A percentile compares a stretch with the other conserved stretches of the same genome.
Conservation (phyloP, 2,888 invertebrate genomes). For the Oscheius sp. region DNA sequence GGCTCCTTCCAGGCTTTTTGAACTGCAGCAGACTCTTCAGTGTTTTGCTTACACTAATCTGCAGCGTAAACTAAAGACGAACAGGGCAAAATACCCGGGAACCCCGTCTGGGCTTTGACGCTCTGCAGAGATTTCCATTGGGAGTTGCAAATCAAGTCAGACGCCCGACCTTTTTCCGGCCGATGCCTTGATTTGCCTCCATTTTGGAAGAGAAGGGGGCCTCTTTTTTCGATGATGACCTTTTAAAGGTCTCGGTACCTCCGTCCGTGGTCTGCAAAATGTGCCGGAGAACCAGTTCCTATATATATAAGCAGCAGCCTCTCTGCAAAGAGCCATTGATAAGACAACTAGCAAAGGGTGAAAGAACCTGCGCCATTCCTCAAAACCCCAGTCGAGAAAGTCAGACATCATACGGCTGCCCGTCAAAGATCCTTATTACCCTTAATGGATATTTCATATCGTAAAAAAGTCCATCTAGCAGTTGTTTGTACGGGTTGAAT, state of each 20-base stretch:
- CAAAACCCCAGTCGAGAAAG: too few species aligned
- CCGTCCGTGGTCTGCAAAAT: too few species aligned
- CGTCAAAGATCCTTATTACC: too few species aligned
- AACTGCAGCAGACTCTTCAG: not conserved
- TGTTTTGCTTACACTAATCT: conserved; percentile 14
- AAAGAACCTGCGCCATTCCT: too few species aligned
- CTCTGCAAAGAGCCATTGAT: conserved; percentile 6
- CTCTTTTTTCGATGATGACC: too few species aligned
- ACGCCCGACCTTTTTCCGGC: conserved; percentile 15
- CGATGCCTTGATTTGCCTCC: not conserved
- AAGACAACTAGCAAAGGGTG: not conserved
- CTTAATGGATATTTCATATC: too few species aligned
- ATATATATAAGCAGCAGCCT: not conserved
- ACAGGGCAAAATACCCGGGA: too few species aligned
- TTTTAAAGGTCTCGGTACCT: too few species aligned
- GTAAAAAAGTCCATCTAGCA: too few species aligned
- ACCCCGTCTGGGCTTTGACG: not conserved
- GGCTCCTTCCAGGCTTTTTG: conserved; percentile 7
- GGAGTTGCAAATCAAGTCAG: conserved; percentile 26
- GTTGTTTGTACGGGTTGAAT: too few species aligned
- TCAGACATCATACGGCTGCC: too few species aligned
- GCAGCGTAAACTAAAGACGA: not conserved
- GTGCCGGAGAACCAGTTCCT: conserved; percentile 9
- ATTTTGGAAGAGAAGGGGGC: not conserved
- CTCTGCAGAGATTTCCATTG: not conserved